Conservation (phyloP, 2,888 invertebrate genomes). For the Elegia similella region DNA sequence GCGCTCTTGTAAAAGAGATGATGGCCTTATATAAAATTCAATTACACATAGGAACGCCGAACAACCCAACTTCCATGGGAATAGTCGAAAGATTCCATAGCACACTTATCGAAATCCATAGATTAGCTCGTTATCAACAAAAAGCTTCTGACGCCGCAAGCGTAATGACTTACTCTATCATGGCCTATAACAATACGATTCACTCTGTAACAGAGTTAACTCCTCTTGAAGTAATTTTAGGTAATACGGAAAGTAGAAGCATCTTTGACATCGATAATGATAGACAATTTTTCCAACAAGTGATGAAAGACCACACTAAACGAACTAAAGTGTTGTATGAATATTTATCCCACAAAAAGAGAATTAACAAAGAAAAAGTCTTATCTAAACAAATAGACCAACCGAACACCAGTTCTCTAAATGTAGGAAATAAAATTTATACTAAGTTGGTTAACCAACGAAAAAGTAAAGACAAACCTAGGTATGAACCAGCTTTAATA, state of each 20-base stretch:
- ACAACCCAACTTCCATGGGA: conserved; percentile 32
- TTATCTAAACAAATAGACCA: too few species aligned
- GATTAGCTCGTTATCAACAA: conserved; percentile 32
- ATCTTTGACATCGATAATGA: not conserved
- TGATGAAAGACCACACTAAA: not conserved
- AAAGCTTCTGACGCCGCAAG: conserved; percentile 29
- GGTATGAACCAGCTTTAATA: too few species aligned
- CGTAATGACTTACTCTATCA: conserved; percentile 33
- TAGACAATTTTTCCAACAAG: not conserved
- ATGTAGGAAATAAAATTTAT: too few species aligned
- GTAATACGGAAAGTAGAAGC: not conserved
- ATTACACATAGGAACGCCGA: conserved; percentile 30
- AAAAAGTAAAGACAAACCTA: too few species aligned
- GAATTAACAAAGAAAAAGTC: too few species aligned
- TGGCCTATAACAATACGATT: conserved; percentile 34
- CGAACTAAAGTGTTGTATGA: not conserved
- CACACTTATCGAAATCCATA: conserved; percentile 31
- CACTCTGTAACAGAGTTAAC: not conserved
- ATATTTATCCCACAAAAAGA: too few species aligned
- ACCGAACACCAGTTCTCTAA: too few species aligned
- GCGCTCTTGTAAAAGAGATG: conserved; percentile 26
- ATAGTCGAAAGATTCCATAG: conserved; percentile 33
- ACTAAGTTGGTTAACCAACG: too few species aligned
- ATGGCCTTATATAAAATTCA: conserved; percentile 30
- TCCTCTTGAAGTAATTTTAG: not conserved